Evolutionary conservation across 2,797 vertebrate species (phyloP).

Genomic region (Bovichtus diacanthus): DNA sequence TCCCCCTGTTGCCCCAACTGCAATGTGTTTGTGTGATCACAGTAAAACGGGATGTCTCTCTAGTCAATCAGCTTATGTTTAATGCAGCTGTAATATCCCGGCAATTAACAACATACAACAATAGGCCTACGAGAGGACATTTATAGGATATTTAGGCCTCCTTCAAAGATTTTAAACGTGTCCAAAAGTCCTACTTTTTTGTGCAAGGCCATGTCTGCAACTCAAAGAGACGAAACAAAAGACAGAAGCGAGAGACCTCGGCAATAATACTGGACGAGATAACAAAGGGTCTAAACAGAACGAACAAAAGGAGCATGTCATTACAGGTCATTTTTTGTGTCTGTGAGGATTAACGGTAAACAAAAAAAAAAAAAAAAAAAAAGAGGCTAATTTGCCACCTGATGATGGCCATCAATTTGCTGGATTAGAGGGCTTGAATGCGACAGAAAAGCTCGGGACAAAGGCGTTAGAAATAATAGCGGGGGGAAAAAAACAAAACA

Average conservation of each 20-base stretch:
- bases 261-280: not conserved
- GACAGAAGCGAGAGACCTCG: not conserved
- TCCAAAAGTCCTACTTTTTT: not conserved
- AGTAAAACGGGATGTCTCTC: slow-evolving; percentile 32
- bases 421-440: slow-evolving; percentile 36
- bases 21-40: slow-evolving; percentile 50
- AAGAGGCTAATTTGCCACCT: slow-evolving; percentile 44
- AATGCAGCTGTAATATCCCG: slow-evolving; percentile 11
- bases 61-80: slow-evolving; percentile 23
- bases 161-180: not conserved
- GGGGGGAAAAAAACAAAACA: slow-evolving; percentile 20
- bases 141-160: not conserved
- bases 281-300: slow-evolving; percentile 29
- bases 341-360: slow-evolving; percentile 44
- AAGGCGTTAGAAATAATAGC: not conserved
- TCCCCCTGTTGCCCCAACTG: slow-evolving; percentile 26
- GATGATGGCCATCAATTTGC: slow-evolving; percentile 47
- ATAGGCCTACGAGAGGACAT: not conserved
- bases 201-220: not conserved
- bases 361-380: too few species aligned
- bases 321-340: too few species aligned
- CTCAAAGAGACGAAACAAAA: not conserved
- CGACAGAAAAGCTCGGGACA: slow-evolving; percentile 32
- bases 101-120: not conserved
- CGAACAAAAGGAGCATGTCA: slow-evolving; percentile 41